Evolutionary conservation across 2,888 invertebrate genomes (phyloP).

Genomic region (Clivina fossor): DNA sequence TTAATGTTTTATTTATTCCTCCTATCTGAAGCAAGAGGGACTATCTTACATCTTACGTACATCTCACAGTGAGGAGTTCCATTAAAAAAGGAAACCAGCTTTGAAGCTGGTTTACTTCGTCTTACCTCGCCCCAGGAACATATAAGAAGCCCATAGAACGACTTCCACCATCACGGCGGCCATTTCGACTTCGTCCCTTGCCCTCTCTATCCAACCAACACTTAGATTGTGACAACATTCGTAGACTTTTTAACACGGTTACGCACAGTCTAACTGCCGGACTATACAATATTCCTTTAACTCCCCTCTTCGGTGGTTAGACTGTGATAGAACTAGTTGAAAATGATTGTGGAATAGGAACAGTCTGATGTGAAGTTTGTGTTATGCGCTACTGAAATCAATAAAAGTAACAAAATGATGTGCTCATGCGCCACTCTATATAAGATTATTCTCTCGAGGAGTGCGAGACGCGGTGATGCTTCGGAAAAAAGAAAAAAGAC

Average conservation of each 20-base stretch:
- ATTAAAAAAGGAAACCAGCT: constrained; percentile 43
- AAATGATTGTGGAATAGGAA: not conserved
- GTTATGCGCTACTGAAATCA: constrained; percentile 72
- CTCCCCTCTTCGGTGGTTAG: constrained; percentile 17
- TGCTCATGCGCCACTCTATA: constrained; percentile 51
- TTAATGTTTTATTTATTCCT: constrained; percentile 34
- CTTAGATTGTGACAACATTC: constrained; percentile 45
- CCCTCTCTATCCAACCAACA: constrained; percentile 42
- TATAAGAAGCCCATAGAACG: constrained; percentile 39
- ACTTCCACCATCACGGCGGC: constrained; percentile 47
- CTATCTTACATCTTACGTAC: constrained; percentile 37
- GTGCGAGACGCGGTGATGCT: too few species aligned
- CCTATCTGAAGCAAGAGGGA: constrained; percentile 23
- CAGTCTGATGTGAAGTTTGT: constrained; percentile 52
- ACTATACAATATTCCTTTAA: constrained; percentile 30
- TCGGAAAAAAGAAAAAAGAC: too few species aligned
- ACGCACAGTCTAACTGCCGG: constrained; percentile 47
- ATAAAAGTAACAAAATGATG: constrained; percentile 59
- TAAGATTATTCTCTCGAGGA: constrained; percentile 38
- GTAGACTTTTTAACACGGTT: constrained; percentile 11
- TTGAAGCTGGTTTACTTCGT: constrained; percentile 39
- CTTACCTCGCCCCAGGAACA: constrained; percentile 35
- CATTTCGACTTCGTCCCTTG: constrained; percentile 44
- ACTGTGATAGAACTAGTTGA: constrained; percentile 8
- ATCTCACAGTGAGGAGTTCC: constrained; percentile 38